Conservation (phyloP, 2,113 vertebrate species). For the Suncus etruscus region DNA sequence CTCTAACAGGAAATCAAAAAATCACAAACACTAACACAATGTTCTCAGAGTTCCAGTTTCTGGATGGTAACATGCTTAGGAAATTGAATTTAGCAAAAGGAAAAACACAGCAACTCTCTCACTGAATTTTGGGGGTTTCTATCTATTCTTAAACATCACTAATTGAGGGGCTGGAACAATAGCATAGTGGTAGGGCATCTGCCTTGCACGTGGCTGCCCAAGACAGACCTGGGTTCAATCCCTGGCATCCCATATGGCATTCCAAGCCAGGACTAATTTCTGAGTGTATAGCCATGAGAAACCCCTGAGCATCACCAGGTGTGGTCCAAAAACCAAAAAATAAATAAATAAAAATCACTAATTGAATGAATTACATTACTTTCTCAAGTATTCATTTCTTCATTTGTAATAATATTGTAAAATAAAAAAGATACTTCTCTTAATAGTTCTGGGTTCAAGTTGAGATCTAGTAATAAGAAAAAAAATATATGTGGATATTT, state of each 20-base stretch:
- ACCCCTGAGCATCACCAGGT: no score
- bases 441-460: not conserved
- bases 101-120: constrained; percentile 1
- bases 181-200: no score
- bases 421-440: not conserved
- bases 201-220: no score
- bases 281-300: no score
- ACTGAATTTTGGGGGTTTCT: not conserved
- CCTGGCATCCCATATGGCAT: no score
- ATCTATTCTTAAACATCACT: not conserved
- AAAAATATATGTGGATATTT: not conserved
- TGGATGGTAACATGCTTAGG: not conserved
- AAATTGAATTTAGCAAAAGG: not conserved
- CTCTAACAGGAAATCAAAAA: constrained; percentile 28
- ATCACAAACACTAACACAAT: constrained; percentile 11
- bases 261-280: no score
- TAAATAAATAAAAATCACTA: no score
- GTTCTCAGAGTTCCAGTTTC: not conserved
- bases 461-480: not conserved
- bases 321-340: no score
- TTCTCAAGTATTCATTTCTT: constrained; percentile 17
- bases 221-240: no score
- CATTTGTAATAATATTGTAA: not conserved
- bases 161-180: not conserved
- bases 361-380: not conserved